These are phyloP conservation scores for Merodon equestris DNA, from an alignment of 2,888 invertebrate species.

Conservation along the genomic window DNA sequence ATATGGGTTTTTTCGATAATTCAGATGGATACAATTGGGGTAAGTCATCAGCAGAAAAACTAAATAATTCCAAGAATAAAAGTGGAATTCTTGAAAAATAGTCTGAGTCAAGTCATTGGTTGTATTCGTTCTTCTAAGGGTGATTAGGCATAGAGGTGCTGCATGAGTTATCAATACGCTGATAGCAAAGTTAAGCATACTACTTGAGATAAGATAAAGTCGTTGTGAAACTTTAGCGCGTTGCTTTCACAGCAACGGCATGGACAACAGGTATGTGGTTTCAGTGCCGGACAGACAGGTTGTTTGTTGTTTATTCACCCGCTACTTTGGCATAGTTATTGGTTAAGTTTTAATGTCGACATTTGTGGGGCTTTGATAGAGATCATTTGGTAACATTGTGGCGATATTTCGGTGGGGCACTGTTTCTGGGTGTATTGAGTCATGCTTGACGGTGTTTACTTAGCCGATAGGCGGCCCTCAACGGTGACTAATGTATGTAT, in stretches of 20 bases:
- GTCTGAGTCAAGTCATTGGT: slow-evolving; percentile 5
- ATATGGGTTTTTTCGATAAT: slow-evolving; percentile 26
- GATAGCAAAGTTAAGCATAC: slow-evolving; percentile 44
- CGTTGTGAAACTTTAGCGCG: slow-evolving; percentile 48
- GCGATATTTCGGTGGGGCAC: no score
- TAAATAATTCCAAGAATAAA: no score
- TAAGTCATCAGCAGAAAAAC: slow-evolving; percentile 36
- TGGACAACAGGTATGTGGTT: slow-evolving; percentile 8
- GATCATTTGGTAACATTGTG: background rate
- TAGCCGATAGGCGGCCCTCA: slow-evolving; percentile 28
- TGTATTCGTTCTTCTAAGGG: slow-evolving; percentile 5
- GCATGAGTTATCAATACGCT: slow-evolving; percentile 37
- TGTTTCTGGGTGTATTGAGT: slow-evolving; percentile 31
- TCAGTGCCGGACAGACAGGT: slow-evolving; percentile 4
- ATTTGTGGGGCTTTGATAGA: slow-evolving; percentile 22
- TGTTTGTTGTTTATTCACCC: slow-evolving; percentile 23
- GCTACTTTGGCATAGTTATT: slow-evolving; percentile 25
- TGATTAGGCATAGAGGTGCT: slow-evolving; percentile 5
- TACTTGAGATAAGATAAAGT: slow-evolving; percentile 54
- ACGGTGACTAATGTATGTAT: slow-evolving; percentile 35
- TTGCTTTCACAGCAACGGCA: slow-evolving; percentile 50
- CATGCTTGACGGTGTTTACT: slow-evolving; percentile 34
- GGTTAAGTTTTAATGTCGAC: slow-evolving; percentile 35
- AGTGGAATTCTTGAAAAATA: slow-evolving; percentile 14
- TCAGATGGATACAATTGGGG: slow-evolving; percentile 66